Conservation (phyloP, 2,888 invertebrate genomes). For the Autographa gamma region DNA sequence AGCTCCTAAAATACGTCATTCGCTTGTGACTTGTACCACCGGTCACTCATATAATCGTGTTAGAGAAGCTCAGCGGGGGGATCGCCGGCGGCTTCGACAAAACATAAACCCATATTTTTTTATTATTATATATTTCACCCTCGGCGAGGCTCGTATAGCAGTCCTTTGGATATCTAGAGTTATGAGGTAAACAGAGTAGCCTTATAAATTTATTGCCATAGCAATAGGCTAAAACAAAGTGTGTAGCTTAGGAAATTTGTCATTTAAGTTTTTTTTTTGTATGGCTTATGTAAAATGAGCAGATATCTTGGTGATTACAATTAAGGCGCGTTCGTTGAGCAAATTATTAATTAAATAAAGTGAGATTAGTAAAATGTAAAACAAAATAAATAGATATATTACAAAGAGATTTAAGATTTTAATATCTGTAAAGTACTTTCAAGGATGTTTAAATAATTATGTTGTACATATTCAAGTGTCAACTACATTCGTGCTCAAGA, state of each 20-base stretch:
- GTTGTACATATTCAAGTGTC: not conserved
- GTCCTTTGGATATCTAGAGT: not conserved
- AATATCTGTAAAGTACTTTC: too few species aligned
- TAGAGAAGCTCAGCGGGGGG: slow-evolving; percentile 37
- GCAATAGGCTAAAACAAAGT: too few species aligned
- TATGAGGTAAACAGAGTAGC: not conserved
- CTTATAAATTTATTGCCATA: not conserved
- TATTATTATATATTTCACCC: slow-evolving; percentile 7
- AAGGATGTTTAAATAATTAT: too few species aligned
- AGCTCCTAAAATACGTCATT: not conserved
- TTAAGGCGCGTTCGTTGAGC: too few species aligned
- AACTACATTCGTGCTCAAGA: not conserved
- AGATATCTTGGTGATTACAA: too few species aligned
- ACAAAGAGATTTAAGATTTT: too few species aligned
- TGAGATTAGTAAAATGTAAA: too few species aligned
- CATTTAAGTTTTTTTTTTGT: too few species aligned
- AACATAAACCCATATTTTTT: slow-evolving; percentile 27
- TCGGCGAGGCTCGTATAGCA: not conserved
- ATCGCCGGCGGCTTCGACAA: slow-evolving; percentile 26
- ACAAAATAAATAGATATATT: too few species aligned
- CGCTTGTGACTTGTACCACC: slow-evolving; percentile 18
- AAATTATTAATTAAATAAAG: too few species aligned
- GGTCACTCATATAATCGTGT: slow-evolving; percentile 46
- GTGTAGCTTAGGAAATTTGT: too few species aligned
- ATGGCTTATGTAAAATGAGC: too few species aligned